Conservation (phyloP, 2,888 invertebrate species). For the Isoperla grammatica region DNA sequence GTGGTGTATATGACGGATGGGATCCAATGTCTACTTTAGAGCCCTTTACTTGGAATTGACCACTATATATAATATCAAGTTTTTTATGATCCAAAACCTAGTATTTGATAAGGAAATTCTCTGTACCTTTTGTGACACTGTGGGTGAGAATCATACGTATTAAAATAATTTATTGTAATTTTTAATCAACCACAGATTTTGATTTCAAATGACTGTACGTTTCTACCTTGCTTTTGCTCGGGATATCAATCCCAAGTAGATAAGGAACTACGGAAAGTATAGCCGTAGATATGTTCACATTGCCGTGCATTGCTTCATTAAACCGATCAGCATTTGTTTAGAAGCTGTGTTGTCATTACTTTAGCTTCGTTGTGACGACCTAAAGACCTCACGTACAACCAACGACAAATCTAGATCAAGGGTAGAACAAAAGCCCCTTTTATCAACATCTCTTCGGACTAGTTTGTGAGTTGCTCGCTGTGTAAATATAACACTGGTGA, state of each 20-base stretch:
- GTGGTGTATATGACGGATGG: background rate
- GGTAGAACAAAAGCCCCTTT: too few species aligned
- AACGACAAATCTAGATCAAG: too few species aligned
- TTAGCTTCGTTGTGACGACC: too few species aligned
- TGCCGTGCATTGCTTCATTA: slow-evolving; percentile 18
- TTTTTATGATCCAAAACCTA: slow-evolving; percentile 2
- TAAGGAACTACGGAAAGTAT: background rate
- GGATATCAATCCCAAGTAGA: background rate
- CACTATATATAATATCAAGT: background rate
- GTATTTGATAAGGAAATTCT: slow-evolving; percentile 12
- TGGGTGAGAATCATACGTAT: slow-evolving; percentile 13
- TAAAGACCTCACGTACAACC: too few species aligned
- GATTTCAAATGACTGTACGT: slow-evolving; percentile 4
- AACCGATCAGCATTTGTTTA: slow-evolving; percentile 18
- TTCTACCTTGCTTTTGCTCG: background rate
- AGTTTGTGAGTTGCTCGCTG: too few species aligned
- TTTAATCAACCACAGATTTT: slow-evolving; percentile 4
- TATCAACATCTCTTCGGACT: too few species aligned
- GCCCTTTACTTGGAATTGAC: background rate
- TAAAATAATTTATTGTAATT: slow-evolving; percentile 15
- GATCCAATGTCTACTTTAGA: background rate
- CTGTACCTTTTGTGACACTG: slow-evolving; percentile 4
- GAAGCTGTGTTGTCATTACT: too few species aligned
- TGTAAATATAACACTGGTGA: too few species aligned
- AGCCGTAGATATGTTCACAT: slow-evolving; percentile 12